phyloP scores from a whole-genome alignment of 2,888 invertebrate genomes.

The Netelia fuscicornis region DNA sequence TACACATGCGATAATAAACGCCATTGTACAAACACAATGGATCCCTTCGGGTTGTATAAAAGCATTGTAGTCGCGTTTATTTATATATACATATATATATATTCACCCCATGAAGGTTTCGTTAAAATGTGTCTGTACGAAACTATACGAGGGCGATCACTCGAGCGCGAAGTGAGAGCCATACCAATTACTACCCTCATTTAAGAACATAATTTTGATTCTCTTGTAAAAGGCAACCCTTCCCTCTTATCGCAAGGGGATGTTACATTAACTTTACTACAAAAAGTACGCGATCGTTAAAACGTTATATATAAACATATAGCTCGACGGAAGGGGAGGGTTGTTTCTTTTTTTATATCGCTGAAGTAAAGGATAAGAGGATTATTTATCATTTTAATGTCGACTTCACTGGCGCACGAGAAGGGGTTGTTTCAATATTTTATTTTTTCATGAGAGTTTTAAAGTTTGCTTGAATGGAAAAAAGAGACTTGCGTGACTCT shows the following conservation, averaged over 20 bases:
- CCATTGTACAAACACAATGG: constrained; percentile 62
- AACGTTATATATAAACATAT: constrained; percentile 4
- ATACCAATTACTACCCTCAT: constrained; percentile 43
- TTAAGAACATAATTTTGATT: constrained; percentile 19
- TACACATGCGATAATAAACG: constrained; percentile 52
- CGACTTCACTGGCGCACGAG: neutral
- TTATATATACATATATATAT: neutral
- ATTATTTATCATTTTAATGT: constrained; percentile 50
- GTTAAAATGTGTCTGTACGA: neutral
- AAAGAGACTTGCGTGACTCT: constrained; percentile 36
- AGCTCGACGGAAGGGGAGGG: neutral
- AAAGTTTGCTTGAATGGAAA: constrained; percentile 23
- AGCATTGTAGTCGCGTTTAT: constrained; percentile 48
- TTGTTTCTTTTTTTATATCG: too few relatives aligned
- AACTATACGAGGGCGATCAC: neutral
- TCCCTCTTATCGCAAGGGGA: constrained; percentile 5
- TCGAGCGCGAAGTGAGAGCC: constrained; percentile 36
- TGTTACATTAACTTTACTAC: constrained; percentile 22
- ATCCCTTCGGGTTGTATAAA: constrained; percentile 47
- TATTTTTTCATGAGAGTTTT: neutral
- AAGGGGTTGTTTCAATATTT: neutral
- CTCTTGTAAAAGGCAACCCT: constrained; percentile 8
- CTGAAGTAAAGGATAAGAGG: constrained; percentile 33
- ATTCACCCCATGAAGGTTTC: neutral
- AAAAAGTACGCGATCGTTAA: constrained; percentile 43